phyloP scores from a whole-genome alignment of 2,888 invertebrate species.

The Perdita meconis region DNA sequence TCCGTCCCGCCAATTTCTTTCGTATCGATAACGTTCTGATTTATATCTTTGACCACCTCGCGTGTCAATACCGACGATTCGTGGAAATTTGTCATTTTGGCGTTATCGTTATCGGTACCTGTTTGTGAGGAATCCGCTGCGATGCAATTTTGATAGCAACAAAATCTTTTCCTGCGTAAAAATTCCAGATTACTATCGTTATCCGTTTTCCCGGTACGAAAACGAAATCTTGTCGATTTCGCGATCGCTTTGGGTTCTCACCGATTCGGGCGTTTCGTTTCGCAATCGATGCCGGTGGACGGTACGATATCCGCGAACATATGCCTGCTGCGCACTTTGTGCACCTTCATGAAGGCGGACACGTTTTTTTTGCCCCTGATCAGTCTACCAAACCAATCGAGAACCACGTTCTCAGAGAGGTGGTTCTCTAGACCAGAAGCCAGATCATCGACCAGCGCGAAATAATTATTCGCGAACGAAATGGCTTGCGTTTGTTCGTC shows the following conservation, averaged over 20 bases:
- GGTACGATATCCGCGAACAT: slow-evolving; percentile 84
- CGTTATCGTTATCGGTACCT: neutral
- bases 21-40: slow-evolving; percentile 46
- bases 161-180: neutral
- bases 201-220: neutral
- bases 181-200: neutral
- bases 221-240: neutral
- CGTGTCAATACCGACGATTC: neutral
- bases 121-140: neutral
- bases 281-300: slow-evolving; percentile 58
- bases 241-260: slow-evolving; percentile 29
- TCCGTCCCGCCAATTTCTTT: slow-evolving; percentile 42
- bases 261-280: slow-evolving; percentile 45
- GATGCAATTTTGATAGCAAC: slow-evolving; percentile 1
- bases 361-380: slow-evolving; percentile 87
- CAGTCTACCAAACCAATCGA: slow-evolving; percentile 89
- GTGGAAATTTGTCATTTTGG: neutral
- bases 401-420: slow-evolving; percentile 85
- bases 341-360: slow-evolving; percentile 85
- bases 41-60: slow-evolving; percentile 1
- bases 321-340: slow-evolving; percentile 86
- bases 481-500: slow-evolving; percentile 77
- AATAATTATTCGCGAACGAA: slow-evolving; percentile 85
- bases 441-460: slow-evolving; percentile 85
- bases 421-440: slow-evolving; percentile 85